Evolutionary conservation across 1,140 invertebrate genomes (phyloP), one percentile per base, ranked within the genome.

Genomic region (Drosophila pachea): DNA sequence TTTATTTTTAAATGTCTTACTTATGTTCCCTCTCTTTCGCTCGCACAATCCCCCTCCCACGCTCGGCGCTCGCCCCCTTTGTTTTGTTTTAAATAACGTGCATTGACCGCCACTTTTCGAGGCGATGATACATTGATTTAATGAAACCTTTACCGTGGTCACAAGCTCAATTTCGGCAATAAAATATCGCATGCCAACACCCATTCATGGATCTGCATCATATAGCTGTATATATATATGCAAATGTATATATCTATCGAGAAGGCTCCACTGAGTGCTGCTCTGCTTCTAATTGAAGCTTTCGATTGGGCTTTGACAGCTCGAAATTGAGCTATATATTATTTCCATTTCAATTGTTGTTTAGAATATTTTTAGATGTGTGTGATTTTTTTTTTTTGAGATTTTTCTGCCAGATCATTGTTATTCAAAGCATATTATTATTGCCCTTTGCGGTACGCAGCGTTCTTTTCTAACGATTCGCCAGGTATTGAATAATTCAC

Each of bases 391-490:
- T 12, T 33, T 12, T n/a, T 16, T 36, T 16, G 2, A 4, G 32
- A 35, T 35, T 5, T 47, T 48, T 47, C 7, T 47, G 48, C 31
- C 1, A 6, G 49, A 2, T 43, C 52, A 53, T 58, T 70, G 35
- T 59, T 70, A 70, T 70, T 52, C 61, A 33, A 52, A 54, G 62
- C 47, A 53, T 59, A 38, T 42, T 14, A 33, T 29, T 7, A 12
- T 7, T 31, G 38, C 48, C 32, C 47, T 14, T 7, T 42, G 47
- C 49, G 63, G 64, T 67, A 78, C 65, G 84, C 75, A 73, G 76
- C 78, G 79, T 83, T 84, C 75, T 84, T 52, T 84, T 78, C 68
- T 77, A 77, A 81, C 64, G 68, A 54, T 50, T 62, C 64, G 29
- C 31, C 12, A 31, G 60, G 49, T 78, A 74, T 76, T 49, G 70